Conservation (phyloP, 2,888 invertebrate genomes). For the Dynastes maya region DNA sequence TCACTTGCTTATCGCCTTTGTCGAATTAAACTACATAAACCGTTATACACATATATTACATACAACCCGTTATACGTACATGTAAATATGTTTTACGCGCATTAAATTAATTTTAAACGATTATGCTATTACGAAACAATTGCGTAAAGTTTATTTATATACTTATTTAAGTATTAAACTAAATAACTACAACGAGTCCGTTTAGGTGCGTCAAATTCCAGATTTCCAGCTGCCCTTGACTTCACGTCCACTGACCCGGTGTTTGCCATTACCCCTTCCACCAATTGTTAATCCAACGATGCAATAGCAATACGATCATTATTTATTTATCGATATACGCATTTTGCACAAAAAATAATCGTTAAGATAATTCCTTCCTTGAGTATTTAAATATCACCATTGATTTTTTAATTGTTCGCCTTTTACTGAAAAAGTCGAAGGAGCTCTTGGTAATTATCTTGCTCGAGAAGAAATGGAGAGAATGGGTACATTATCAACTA, state of each 20-base stretch:
- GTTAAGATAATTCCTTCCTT: background rate
- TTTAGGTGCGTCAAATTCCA: conserved; percentile 40
- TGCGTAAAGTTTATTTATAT: background rate
- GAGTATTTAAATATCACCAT: background rate
- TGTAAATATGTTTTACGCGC: background rate
- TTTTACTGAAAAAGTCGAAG: conserved; percentile 3
- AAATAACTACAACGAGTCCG: conserved; percentile 3
- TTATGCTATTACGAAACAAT: background rate
- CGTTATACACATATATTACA: background rate
- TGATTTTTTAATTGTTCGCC: too few species aligned
- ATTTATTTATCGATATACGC: conserved; percentile 21
- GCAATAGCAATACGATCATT: conserved; percentile 37
- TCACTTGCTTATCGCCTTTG: background rate
- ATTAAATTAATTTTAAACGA: background rate
- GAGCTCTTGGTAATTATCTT: background rate
- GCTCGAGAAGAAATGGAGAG: conserved; percentile 6
- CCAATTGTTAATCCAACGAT: conserved; percentile 33
- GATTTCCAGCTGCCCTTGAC: conserved; percentile 68
- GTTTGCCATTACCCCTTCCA: conserved; percentile 58
- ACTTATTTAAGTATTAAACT: background rate
- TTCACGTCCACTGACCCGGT: conserved; percentile 70
- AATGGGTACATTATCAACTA: conserved; percentile 22
- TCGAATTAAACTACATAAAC: background rate
- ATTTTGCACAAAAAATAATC: conserved; percentile 19
- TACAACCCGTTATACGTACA: background rate